A percentile compares a stretch with the other conserved stretches of the same genome.
Evolutionary conservation across 2,797 vertebrate genomes (phyloP).

Genomic region (Acrossocheilus fasciatus): DNA sequence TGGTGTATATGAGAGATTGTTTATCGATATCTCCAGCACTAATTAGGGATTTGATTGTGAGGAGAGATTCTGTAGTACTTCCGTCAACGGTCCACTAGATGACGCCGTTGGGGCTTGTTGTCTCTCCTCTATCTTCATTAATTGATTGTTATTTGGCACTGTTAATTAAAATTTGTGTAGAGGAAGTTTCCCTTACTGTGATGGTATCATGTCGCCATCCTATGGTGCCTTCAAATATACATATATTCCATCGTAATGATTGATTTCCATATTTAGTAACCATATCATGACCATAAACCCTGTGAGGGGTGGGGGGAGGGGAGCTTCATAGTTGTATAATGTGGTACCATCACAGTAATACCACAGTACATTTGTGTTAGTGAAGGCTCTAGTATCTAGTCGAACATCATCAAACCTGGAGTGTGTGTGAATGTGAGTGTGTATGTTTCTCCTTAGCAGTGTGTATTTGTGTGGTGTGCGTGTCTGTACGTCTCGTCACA

Average conservation of each 20-base stretch:
- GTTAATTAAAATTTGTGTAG: neutral
- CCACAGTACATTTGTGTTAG: neutral
- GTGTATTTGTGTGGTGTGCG: neutral
- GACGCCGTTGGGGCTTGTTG: slow-evolving; percentile 1
- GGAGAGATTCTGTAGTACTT: neutral
- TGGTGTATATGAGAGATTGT: neutral
- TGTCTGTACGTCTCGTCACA: slow-evolving; percentile 1
- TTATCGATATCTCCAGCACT: neutral
- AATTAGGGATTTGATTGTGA: neutral
- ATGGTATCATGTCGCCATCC: neutral
- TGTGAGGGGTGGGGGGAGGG: neutral
- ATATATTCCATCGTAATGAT: neutral
- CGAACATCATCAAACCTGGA: neutral
- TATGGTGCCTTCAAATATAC: neutral
- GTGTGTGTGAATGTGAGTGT: neutral
- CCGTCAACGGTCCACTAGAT: neutral
- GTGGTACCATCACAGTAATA: neutral
- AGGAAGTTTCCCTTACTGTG: neutral
- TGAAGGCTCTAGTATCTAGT: neutral
- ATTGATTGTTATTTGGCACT: neutral
- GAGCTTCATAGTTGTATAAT: neutral
- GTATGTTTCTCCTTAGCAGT: neutral
- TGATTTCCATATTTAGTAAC: neutral
- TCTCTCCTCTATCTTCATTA: neutral
- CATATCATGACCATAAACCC: neutral